Base-by-base conservation (phyloP, 2,888 invertebrate genomes). In the Trichacis sp. region DNA sequence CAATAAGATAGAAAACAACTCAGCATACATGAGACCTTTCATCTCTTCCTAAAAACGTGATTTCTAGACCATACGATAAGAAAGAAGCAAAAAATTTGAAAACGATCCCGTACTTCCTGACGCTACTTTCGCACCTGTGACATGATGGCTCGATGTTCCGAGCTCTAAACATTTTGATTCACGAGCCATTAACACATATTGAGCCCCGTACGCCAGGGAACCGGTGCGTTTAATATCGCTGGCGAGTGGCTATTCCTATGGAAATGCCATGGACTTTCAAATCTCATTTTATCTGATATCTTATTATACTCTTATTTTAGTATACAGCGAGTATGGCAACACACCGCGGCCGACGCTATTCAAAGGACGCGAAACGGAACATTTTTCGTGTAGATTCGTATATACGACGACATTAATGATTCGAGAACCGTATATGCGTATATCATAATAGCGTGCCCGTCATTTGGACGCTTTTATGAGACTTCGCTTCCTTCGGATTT, bases 131-230 rank as follows among this genome's bases (percentile, higher is more conserved):
- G 70, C 71, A 72, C 71, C 71, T 70, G 71, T 62, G 68, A 70
- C 69, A 63, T 66, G 66, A 64, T 63, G 67, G 62, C 65, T 64
- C 50, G 61, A 55, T 58, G 70, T 62, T 63, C 14, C 49, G 60
- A 64, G 60, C 61, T 64, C 70, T 71, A 73, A 73, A 71, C 71
- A 68, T 65, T 70, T 72, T 71, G 70, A 73, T 73, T 73, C 71
- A 73, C 64, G 70, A 68, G 72, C 58, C 69, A 70, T 69, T 73
- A 69, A 71, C 70, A 68, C 70, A 64, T 70, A 70, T 70, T 70
- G 65, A 68, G 70, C 63, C 70, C 65, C 67, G 51, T 46, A 50
- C 54, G 55, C 66, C 60, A 56, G 67, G 58, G 65, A 51, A 64
- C 68, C 70, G 70, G 70, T 64, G 57, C 70, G 55, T 70, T 70